Base-by-base conservation (phyloP, 2,888 invertebrate species). In the Drosophila colorata region DNA sequence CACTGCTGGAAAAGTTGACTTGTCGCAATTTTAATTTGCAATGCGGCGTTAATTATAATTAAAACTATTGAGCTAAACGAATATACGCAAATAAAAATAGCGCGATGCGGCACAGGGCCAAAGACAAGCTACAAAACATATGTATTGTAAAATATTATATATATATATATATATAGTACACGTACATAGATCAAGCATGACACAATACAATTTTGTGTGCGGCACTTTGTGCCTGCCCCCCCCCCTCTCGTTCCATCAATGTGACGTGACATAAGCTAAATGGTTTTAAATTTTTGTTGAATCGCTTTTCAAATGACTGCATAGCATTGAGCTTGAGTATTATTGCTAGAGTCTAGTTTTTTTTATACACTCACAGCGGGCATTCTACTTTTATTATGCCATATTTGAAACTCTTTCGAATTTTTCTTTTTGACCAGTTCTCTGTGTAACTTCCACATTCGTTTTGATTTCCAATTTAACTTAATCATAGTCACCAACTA, bases 1-100 rank as follows among this genome's bases (percentile, higher is more conserved):
- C 41, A 59, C 37, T 23, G 52, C 38, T 35, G 52, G 8, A 56
- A 71, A 70, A 47, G 41, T 38, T 25, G 51, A 57, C 46, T 31
- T 49, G 55, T 46, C 41, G 23, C 44, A 60, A 48, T 69, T 79
- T 74, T 69, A 82, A 85, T 87, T 89, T 70, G 60, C 88, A 79
- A 44, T 56, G 66, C 18, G 60, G 61, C 83, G 89, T 86, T 89
- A 89, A 86, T 88, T 88, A 87, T 88, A 89, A 86, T 86, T 86
- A 86, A 89, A 86, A 88, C 74, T 75, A 78, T 64, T 63, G 40
- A 85, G 82, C 87, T 76, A 76, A 88, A 78, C 70, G 74, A 61
- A 64, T 47, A 69, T 74, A 43, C 52, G 65, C 60, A 78, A 69
- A 60, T 64, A 73, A 60, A 64, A 74, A 68, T 59, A 72, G 61